phyloP scores from a whole-genome alignment of 2,797 vertebrate species.

The Trematomus bernacchii region DNA sequence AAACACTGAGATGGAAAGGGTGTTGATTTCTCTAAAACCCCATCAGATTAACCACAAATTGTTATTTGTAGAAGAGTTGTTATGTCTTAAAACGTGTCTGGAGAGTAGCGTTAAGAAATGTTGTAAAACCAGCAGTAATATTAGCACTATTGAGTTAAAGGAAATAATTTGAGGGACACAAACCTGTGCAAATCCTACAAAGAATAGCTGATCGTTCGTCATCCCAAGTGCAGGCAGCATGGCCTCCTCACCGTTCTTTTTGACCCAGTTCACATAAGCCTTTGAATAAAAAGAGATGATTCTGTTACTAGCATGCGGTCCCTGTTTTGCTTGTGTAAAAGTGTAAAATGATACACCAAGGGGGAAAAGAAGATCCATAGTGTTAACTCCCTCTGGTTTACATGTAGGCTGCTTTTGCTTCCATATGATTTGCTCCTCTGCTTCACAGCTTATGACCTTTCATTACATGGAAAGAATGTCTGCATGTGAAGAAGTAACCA shows the following conservation, averaged over 20 bases:
- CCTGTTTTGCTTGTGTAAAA: slow-evolving; percentile 2
- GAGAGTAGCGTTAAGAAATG: neutral
- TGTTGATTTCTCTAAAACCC: neutral
- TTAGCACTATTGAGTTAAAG: neutral
- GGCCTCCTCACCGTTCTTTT: slow-evolving; percentile 92
- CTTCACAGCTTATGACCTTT: slow-evolving; percentile 79
- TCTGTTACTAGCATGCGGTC: slow-evolving; percentile 57
- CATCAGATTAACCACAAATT: neutral
- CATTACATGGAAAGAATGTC: slow-evolving; percentile 81
- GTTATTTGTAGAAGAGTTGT: neutral
- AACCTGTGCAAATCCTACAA: slow-evolving; percentile 97
- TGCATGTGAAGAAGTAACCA: slow-evolving; percentile 67
- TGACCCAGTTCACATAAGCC: slow-evolving; percentile 96
- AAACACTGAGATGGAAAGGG: neutral
- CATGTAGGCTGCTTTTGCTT: slow-evolving; percentile 27
- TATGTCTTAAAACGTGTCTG: neutral
- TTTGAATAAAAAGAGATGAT: slow-evolving; percentile 72
- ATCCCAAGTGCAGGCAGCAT: slow-evolving; percentile 91
- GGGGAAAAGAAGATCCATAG: neutral
- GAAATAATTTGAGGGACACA: slow-evolving; percentile 48
- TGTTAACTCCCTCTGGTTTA: neutral
- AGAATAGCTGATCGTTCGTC: slow-evolving; percentile 97
- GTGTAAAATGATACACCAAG: neutral
- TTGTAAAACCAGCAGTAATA: neutral
- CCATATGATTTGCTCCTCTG: slow-evolving; percentile 59